Percentiles rank a stretch among this genome's conserved stretches.
phyloP scores from a whole-genome alignment of 2,888 invertebrate species.

The Aricia artaxerxes region DNA sequence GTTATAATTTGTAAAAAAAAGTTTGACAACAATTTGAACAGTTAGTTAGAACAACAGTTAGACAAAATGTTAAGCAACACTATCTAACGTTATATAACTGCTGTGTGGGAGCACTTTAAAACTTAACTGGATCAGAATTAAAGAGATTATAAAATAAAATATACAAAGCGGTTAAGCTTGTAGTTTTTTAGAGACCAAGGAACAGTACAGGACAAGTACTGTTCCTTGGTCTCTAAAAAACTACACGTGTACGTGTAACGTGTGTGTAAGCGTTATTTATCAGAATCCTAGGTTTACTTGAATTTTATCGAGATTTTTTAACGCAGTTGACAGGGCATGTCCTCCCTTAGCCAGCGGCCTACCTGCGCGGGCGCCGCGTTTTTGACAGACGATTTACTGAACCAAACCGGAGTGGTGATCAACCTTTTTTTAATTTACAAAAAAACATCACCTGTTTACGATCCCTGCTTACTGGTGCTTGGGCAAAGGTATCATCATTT shows the following conservation, averaged over 20 bases:
- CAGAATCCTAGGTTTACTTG: not conserved
- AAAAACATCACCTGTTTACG: constrained; percentile 53
- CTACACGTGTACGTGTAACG: too few species aligned
- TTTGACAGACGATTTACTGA: constrained; percentile 64
- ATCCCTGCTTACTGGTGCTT: constrained; percentile 31
- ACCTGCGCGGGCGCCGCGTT: constrained; percentile 48
- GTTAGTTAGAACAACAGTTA: too few species aligned
- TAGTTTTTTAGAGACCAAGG: too few species aligned
- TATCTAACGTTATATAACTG: too few species aligned
- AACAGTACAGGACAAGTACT: too few species aligned
- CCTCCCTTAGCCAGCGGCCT: constrained; percentile 36
- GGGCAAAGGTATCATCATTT: constrained; percentile 10
- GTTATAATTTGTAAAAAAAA: too few species aligned
- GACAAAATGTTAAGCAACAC: too few species aligned
- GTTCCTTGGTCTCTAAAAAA: too few species aligned
- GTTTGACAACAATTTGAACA: too few species aligned
- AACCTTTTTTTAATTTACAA: constrained; percentile 45
- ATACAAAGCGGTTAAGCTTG: not conserved
- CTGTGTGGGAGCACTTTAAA: too few species aligned
- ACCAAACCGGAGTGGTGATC: constrained; percentile 49
- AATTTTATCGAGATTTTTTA: not conserved
- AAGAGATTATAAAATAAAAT: not conserved
- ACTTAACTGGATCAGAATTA: not conserved
- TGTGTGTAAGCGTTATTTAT: too few species aligned
- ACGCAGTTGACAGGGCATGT: not conserved